These are phyloP conservation scores for Cryptoleucopteryx plumbea DNA, from an alignment of 2,113 vertebrate genomes.

Conservation along the genomic window DNA sequence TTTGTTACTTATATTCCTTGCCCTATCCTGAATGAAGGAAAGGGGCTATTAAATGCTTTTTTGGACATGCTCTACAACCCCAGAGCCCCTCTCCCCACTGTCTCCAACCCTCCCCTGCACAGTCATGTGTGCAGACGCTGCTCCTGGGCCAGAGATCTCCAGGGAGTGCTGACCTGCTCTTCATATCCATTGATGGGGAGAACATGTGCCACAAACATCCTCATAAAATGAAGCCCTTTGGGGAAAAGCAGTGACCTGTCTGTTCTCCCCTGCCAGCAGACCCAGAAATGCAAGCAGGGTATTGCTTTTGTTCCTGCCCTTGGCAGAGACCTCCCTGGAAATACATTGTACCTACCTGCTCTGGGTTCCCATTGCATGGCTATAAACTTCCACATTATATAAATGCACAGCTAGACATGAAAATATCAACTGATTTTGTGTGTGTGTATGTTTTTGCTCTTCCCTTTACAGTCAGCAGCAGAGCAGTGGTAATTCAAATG, in stretches of 20 bases:
- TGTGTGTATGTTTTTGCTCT: not conserved
- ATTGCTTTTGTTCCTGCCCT: not conserved
- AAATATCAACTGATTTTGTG: not conserved
- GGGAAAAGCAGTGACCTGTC: not conserved
- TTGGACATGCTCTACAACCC: not conserved
- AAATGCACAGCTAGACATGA: not conserved
- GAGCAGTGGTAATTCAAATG: not conserved
- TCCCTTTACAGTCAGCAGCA: not conserved
- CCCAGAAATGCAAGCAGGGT: not conserved
- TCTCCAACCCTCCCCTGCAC: not conserved
- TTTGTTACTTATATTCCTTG: not conserved
- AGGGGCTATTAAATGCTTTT: not conserved
- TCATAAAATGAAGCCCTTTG: not conserved
- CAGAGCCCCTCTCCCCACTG: not conserved
- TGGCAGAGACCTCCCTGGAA: not conserved
- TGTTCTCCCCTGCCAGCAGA: not conserved
- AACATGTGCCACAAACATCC: accelerated
- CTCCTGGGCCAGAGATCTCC: not conserved
- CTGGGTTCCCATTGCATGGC: not conserved
- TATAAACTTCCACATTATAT: not conserved
- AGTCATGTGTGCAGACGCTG: not conserved
- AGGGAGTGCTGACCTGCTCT: not conserved
- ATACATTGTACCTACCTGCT: no score
- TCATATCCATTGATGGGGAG: not conserved
- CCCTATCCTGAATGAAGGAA: not conserved